Evolutionary conservation across 2,113 vertebrate genomes (phyloP).

Genomic region (Aix galericulata): DNA sequence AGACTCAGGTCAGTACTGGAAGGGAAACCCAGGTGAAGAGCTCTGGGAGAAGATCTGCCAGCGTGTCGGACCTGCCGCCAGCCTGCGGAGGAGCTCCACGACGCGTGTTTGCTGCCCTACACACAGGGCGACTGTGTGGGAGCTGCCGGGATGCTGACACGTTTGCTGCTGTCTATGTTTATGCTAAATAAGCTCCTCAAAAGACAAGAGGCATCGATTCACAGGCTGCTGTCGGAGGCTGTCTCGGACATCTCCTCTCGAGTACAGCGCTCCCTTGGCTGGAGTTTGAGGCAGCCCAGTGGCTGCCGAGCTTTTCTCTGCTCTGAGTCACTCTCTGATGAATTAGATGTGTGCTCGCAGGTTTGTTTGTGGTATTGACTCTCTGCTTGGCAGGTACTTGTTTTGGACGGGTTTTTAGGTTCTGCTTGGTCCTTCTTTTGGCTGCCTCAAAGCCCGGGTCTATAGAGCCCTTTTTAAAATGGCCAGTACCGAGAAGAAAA

Average conservation of each 20-base stretch:
- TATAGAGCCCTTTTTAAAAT: background rate
- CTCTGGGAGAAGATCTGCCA: background rate
- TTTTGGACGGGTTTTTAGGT: background rate
- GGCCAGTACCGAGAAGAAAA: background rate
- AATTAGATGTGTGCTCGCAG: background rate
- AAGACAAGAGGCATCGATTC: background rate
- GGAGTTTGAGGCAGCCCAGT: background rate
- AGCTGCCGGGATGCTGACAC: background rate
- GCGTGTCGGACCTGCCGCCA: background rate
- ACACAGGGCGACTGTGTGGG: background rate
- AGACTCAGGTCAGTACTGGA: background rate
- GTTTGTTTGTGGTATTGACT: background rate
- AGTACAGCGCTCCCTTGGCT: background rate
- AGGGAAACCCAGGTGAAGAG: background rate
- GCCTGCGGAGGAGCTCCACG: background rate
- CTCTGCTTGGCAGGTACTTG: background rate
- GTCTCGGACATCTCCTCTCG: background rate
- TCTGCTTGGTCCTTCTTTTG: background rate
- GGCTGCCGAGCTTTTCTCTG: background rate
- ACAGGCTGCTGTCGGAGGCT: accelerated
- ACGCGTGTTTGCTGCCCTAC: background rate
- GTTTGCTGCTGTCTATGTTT: background rate
- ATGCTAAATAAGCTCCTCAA: background rate
- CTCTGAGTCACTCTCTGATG: background rate
- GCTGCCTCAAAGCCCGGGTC: background rate